phyloP scores from a whole-genome alignment of 2,113 vertebrate species.

The Motacilla alba region DNA sequence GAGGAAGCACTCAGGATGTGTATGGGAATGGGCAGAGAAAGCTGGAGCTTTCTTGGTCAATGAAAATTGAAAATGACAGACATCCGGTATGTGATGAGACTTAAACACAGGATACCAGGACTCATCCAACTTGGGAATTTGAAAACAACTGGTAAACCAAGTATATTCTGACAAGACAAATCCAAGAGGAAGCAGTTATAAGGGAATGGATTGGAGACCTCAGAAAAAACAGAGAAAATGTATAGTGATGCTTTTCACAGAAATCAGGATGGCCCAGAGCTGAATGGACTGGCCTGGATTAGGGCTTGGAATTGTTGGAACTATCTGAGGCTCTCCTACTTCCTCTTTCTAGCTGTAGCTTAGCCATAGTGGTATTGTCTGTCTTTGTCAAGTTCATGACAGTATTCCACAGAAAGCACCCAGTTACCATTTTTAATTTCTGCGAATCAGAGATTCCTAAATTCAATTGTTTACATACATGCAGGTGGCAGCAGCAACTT shows the following conservation, averaged over 20 bases:
- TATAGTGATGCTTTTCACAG: background rate
- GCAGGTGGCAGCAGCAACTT: conserved; percentile 13
- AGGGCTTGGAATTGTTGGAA: background rate
- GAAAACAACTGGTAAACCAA: background rate
- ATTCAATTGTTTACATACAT: background rate
- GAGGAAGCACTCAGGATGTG: background rate
- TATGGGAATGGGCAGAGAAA: background rate
- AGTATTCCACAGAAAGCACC: background rate
- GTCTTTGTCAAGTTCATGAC: background rate
- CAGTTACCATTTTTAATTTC: background rate
- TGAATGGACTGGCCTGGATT: background rate
- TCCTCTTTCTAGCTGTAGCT: background rate
- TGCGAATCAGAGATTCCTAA: background rate
- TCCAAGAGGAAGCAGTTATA: background rate
- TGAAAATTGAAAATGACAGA: background rate
- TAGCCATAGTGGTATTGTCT: background rate
- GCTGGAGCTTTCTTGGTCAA: background rate
- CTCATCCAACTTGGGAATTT: background rate
- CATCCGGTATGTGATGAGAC: background rate
- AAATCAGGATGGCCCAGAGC: background rate
- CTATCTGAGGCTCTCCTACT: background rate
- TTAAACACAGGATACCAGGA: background rate
- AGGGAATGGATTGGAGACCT: background rate
- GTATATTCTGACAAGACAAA: background rate
- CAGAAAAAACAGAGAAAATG: background rate